These are phyloP conservation scores for Neoascia interrupta DNA, from an alignment of 2,888 invertebrate genomes.

Conservation along the genomic window DNA sequence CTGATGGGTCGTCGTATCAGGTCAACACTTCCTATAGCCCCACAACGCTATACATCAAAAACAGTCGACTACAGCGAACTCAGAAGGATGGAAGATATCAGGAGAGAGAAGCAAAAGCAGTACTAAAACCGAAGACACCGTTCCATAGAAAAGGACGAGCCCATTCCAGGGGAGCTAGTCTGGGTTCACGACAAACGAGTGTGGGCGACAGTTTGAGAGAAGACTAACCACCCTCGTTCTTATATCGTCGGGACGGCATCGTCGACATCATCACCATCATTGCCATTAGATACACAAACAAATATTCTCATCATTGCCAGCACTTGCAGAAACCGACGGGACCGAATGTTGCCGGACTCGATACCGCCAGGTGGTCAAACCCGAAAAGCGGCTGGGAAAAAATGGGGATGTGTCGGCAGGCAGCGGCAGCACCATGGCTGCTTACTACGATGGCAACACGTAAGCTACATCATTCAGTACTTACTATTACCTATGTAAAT, in stretches of 20 bases:
- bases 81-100: slow-evolving; percentile 2
- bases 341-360: not conserved
- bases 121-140: not conserved
- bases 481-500: not conserved
- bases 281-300: not conserved
- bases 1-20: slow-evolving; percentile 31
- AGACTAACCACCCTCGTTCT: slow-evolving; percentile 3
- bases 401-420: not conserved
- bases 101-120: not conserved
- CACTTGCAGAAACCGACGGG: not conserved
- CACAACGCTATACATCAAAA: not conserved
- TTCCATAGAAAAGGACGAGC: not conserved
- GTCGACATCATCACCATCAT: not conserved
- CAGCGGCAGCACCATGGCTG: not conserved
- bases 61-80: not conserved
- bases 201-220: slow-evolving; percentile 3
- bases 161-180: slow-evolving; percentile 8
- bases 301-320: not conserved
- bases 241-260: slow-evolving; percentile 5
- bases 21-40: slow-evolving; percentile 14
- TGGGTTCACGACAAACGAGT: slow-evolving; percentile 7
- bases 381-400: not conserved
- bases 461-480: not conserved
- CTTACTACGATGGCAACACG: not conserved
- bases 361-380: not conserved